Base-by-base conservation (phyloP, 2,888 invertebrate genomes). In the Ormyrus pomaceus region DNA sequence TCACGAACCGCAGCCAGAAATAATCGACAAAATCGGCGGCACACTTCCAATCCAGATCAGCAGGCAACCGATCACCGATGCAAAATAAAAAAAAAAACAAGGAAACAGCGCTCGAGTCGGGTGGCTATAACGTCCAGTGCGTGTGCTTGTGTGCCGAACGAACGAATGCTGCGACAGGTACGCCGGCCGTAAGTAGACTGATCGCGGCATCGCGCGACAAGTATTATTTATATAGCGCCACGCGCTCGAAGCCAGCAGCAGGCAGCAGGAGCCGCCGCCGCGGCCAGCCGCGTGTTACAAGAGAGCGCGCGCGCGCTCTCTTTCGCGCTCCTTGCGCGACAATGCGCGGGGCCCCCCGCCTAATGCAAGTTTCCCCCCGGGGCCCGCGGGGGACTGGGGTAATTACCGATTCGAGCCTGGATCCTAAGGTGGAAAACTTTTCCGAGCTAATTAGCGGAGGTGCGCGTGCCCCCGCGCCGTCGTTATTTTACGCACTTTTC, bases 181-280 rank as follows among this genome's bases (percentile, higher is more conserved):
- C 87, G 87, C 85, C 88, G 84, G 88, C 86, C 86, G 86, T 87
- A 87, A 86, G 86, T 86, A 84, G 85, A 90, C 90, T 90, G 90
- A 86, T 87, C 87, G 83, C 84, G 84, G 86, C 86, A 85, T 86
- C 85, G 87, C 86, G 84, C 70, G 73, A 73, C 80, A 88, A 87
- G 88, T 89, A 89, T 88, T 89, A 87, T 89, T 89, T 89, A 89
- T 90, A 89, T 88, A 88, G 86, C 82, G 72, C 59, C 65, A 82
- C 83, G 74, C 82, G 79, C 34, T 34, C 34, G 34, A 34, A 34
- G 34, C 34, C 34, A 34, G 65, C 80, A 68, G 13, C n/a, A 73
- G 66, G 13, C n/a, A 73, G 66, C 81, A 77, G 73, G 78, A 48
- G 79, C 77, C 50, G 50, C 11, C 58, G 50, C 64, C 45, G 45